Evolutionary conservation across 2,888 invertebrate genomes (phyloP), one percentile per base, ranked within the genome.

Genomic region (Pimpla rufipes): DNA sequence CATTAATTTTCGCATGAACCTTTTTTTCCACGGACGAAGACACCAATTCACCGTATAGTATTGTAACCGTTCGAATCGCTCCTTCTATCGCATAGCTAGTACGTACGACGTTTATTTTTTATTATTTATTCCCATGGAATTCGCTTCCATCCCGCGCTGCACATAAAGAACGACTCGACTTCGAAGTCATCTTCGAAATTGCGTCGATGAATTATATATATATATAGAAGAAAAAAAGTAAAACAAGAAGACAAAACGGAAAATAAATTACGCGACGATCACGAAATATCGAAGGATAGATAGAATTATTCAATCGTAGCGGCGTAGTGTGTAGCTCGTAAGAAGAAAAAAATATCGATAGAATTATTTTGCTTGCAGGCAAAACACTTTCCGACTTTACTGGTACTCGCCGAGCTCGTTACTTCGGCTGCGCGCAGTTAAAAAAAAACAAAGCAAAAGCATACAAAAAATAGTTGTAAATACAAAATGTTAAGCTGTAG

Each of bases 291-390:
- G 45, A 64, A 55, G 70, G 45, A 59, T 78, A 74, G 62, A 50
- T 75, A 75, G 64, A 79, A 21, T 79, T 66, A 75, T 79, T 79
- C 64, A 64, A 79, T 70, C n/a, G 70, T 83, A 79, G 75, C 16
- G 55, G 35, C 52, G 62, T 83, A 79, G 79, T 67, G 67, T 84
- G 21, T 71, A 85, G 68, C 2, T 77, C n/a, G 78, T 77, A 79
- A 47, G 55, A 79, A 47, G 55, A 29, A 85, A 79, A 42, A 88
- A 73, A 84, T 64, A 67, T 87, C 87, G 75, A 88, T 83, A 84
- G 70, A 50, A 75, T 77, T 59, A 74, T 81, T 42, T 81, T 64
- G 74, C 81, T 81, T 74, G 78, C 75, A 70, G 71, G 79, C 76
- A 70, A 79, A 74, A 79, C 55, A 75, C 67, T 66, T 77, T 66